Evolutionary conservation across 2,888 invertebrate species (phyloP), one percentile per base, ranked within the genome.

Genomic region (Orthosia cruda): DNA sequence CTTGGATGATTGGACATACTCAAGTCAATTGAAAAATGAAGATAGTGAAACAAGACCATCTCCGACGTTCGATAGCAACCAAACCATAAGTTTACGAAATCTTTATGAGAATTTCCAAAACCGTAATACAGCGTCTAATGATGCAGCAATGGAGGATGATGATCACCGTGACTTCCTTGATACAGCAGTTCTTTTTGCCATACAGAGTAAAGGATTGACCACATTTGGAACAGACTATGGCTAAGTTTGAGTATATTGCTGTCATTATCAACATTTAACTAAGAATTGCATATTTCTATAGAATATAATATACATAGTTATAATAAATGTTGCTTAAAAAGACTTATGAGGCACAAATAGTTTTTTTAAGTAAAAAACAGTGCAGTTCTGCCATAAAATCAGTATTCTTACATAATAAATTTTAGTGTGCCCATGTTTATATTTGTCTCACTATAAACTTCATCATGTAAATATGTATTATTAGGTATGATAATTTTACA

Each of bases 121-220:
- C 32, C 18, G 23, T 63, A 61, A 61, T 13, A 71, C 52, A 79
- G 49, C 40, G 23, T 45, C 75, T 61, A n/a, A 64, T 47, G 65
- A 74, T n/a, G 47, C 45, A 2, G 52, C 13, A 54, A 49, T 26
- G 20, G 80, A 74, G 49, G n/a, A 20, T 65, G 77, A 73, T 13
- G 59, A 89, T 88, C 94, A 96, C 82, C 96, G 93, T 91, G 97
- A 98, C 89, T 97, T 98, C 89, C 93, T 98, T 83, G 97, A 98
- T 93, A 97, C 97, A 66, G 98, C 98, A n/a, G 98, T 98, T n/a
- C 97, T 97, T 59, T 97, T 97, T 88, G 98, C 98, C 50, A 98
- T 98, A 82, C 97, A 98, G 90, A 98, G 97, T 91, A 98, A 98
- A 93, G 98, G 98, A 47, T 94, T 98, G 55, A 97, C 97, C 32